phyloP scores from a whole-genome alignment of 2,113 vertebrate genomes.

The Pan paniscus region DNA sequence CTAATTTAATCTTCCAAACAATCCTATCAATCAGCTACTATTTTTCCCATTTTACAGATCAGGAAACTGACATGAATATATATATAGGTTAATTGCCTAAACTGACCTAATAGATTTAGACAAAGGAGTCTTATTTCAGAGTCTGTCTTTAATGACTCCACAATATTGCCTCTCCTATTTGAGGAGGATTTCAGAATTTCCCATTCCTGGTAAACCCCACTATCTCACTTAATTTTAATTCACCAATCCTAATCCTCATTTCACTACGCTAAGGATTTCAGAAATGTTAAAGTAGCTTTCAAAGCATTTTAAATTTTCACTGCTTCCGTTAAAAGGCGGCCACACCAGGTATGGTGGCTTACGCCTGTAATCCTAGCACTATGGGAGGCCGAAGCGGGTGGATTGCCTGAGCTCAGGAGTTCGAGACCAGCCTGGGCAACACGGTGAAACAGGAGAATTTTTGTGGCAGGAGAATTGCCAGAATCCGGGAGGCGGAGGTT shows the following conservation, averaged over 20 bases:
- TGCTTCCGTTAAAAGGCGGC: background rate
- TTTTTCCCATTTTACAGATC: background rate
- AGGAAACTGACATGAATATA: background rate
- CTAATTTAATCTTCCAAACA: conserved; percentile 25
- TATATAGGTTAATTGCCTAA: background rate
- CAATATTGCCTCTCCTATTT: background rate
- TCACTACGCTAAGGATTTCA: background rate
- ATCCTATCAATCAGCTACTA: background rate
- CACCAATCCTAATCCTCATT: background rate
- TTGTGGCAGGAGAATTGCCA: too few species aligned
- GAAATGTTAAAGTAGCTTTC: conserved; percentile 1
- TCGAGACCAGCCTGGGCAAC: too few species aligned
- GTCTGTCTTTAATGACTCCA: background rate
- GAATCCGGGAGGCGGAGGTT: too few species aligned
- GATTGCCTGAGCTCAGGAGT: too few species aligned
- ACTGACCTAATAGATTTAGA: background rate
- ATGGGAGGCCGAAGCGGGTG: too few species aligned
- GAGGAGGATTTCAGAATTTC: background rate
- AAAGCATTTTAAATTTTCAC: background rate
- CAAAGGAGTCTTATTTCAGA: background rate
- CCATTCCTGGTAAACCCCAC: background rate
- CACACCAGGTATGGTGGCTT: background rate
- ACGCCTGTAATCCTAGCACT: too few species aligned
- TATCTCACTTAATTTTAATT: conserved; percentile 10
- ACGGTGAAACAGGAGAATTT: too few species aligned